These are phyloP conservation scores for Platysternon megacephalum DNA, from an alignment of 2,113 vertebrate species.

Conservation along the genomic window DNA sequence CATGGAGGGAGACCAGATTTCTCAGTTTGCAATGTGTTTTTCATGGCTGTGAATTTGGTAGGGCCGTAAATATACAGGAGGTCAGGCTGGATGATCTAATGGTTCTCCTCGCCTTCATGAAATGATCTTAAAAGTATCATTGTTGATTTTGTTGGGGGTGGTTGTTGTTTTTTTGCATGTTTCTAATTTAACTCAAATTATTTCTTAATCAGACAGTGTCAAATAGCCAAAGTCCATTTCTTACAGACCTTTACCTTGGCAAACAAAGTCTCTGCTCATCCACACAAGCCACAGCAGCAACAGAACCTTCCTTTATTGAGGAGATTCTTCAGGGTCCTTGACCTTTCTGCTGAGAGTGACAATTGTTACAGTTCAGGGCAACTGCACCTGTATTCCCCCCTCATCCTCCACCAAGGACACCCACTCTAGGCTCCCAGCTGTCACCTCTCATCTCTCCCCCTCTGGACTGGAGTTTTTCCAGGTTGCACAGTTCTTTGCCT, in stretches of 20 bases:
- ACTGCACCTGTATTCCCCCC: neutral
- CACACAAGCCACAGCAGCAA: slow-evolving; percentile 23
- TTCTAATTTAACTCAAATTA: neutral
- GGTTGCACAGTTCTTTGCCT: no score
- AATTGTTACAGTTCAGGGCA: no score
- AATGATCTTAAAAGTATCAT: neutral
- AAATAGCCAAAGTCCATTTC: slow-evolving; percentile 20
- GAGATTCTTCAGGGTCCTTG: neutral
- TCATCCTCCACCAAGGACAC: no score
- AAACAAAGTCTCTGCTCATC: slow-evolving; percentile 34
- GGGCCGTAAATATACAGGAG: neutral
- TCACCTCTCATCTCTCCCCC: no score
- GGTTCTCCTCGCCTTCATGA: neutral
- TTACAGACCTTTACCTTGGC: slow-evolving; percentile 36
- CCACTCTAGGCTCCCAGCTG: no score
- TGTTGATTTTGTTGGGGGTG: no score
- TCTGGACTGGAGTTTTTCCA: no score
- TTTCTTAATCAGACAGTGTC: neutral
- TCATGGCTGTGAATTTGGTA: no score
- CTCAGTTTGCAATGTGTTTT: no score
- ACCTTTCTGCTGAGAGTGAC: no score
- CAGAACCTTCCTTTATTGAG: neutral
- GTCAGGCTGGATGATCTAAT: slow-evolving; percentile 12
- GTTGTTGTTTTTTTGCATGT: neutral
- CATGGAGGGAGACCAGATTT: no score